These are phyloP conservation scores for Bombus terrestris DNA, from an alignment of 1,140 invertebrate genomes.

Conservation along the genomic window DNA sequence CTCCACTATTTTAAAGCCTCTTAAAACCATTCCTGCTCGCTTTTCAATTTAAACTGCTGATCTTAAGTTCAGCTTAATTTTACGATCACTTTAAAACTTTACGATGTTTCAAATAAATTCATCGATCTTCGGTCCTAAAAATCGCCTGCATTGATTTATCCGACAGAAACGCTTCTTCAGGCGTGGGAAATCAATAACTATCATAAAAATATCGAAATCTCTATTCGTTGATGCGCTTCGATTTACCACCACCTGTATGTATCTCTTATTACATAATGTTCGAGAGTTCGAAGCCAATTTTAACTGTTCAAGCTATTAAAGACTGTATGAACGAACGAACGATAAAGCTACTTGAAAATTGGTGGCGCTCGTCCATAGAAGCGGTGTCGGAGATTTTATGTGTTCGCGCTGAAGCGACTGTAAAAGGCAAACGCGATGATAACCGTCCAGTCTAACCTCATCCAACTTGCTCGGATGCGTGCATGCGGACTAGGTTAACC, in stretches of 20 bases:
- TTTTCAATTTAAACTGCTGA: constrained; percentile 2
- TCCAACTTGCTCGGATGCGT: constrained; percentile 56
- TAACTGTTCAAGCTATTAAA: background rate
- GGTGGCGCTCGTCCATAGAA: constrained; percentile 37
- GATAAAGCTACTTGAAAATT: constrained; percentile 60
- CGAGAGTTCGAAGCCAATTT: background rate
- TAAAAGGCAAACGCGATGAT: constrained; percentile 59
- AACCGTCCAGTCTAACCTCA: constrained; percentile 56
- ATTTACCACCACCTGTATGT: background rate
- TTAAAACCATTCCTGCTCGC: constrained; percentile 1
- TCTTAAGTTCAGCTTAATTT: background rate
- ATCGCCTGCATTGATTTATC: too few relatives aligned
- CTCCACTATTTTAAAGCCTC: background rate
- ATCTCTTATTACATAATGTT: background rate
- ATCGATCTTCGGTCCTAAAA: too few relatives aligned
- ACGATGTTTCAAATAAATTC: background rate
- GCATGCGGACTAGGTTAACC: constrained; percentile 65
- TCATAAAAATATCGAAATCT: too few relatives aligned
- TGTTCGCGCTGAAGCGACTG: constrained; percentile 41
- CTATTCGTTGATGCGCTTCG: background rate
- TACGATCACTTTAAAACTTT: constrained; percentile 6
- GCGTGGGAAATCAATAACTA: too few relatives aligned
- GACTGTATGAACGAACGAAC: background rate
- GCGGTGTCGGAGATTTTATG: constrained; percentile 48
- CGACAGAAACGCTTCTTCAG: too few relatives aligned